Conservation (phyloP, 2,113 vertebrate species). For the Todiramphus saurophagus region DNA sequence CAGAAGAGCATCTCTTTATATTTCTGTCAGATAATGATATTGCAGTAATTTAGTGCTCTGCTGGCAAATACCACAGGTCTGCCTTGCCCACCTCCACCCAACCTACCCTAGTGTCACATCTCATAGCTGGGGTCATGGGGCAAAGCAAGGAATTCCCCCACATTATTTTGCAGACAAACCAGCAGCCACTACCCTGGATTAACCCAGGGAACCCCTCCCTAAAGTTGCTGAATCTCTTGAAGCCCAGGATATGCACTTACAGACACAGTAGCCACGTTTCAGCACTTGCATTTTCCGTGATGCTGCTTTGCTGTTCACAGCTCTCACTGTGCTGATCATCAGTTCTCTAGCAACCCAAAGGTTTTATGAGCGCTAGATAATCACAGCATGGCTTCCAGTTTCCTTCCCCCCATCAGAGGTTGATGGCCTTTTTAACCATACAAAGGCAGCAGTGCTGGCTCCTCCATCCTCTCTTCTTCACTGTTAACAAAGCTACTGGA, state of each 20-base stretch:
- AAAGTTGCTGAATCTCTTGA: background rate
- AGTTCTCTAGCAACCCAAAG: background rate
- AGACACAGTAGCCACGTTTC: background rate
- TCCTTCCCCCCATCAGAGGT: background rate
- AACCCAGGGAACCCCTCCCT: background rate
- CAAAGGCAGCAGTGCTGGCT: background rate
- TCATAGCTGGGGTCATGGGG: background rate
- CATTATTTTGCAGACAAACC: background rate
- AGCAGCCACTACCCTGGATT: background rate
- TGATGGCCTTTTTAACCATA: background rate
- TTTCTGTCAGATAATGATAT: background rate
- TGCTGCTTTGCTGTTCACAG: background rate
- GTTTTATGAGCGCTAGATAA: background rate
- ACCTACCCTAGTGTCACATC: background rate
- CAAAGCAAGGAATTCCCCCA: background rate
- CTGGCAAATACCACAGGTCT: background rate
- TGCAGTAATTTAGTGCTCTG: background rate
- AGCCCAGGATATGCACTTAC: background rate
- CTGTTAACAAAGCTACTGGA: background rate
- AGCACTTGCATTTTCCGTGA: background rate
- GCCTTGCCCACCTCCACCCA: background rate
- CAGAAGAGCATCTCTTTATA: background rate
- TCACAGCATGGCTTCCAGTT: background rate
- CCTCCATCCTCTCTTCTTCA: background rate
- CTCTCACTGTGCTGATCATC: background rate